Evolutionary conservation across 2,888 invertebrate genomes (phyloP).

Genomic region (Ophraella communa): DNA sequence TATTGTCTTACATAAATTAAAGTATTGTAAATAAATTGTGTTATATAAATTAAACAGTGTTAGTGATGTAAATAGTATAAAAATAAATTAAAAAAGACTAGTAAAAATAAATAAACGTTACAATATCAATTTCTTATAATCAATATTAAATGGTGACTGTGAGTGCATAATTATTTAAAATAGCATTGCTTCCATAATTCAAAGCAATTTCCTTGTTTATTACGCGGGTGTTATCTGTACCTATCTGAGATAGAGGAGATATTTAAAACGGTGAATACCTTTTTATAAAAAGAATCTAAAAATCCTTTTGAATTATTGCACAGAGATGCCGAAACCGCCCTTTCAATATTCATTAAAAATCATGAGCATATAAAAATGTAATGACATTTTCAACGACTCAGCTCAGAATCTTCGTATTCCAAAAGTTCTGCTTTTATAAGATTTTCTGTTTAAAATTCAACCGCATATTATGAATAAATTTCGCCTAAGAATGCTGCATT

Average conservation of each 20-base stretch:
- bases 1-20: too few species aligned
- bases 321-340: neutral
- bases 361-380: constrained; percentile 15
- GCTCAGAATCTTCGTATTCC: constrained; percentile 18
- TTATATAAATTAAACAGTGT: too few species aligned
- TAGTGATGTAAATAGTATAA: too few species aligned
- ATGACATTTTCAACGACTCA: constrained; percentile 25
- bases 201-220: neutral
- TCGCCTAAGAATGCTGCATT: constrained; percentile 40
- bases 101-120: too few species aligned
- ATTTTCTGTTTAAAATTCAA: constrained; percentile 39
- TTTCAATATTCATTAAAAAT: constrained; percentile 24
- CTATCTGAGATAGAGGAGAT: neutral
- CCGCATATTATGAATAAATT: constrained; percentile 44
- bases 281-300: neutral
- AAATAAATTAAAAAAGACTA: too few species aligned
- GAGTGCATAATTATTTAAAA: too few species aligned
- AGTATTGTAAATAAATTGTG: too few species aligned
- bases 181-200: neutral
- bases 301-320: constrained; percentile 1
- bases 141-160: too few species aligned
- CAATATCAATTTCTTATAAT: too few species aligned
- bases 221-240: neutral
- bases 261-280: neutral
- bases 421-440: constrained; percentile 34